These are phyloP conservation scores for Vanessa atalanta DNA, from an alignment of 1,140 invertebrate species.

Conservation along the genomic window DNA sequence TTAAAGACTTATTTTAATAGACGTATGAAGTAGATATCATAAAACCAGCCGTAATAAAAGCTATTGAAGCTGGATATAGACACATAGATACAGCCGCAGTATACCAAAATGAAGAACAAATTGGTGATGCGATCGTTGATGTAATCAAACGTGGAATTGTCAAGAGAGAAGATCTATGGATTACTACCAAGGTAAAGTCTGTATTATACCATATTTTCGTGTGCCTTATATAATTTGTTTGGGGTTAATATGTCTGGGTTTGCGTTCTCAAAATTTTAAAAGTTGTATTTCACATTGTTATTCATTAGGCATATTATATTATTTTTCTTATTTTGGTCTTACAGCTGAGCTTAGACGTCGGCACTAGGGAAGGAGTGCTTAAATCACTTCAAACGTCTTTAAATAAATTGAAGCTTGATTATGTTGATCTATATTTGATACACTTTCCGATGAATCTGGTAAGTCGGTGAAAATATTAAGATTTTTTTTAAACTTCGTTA, in stretches of 20 bases:
- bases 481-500: too few relatives aligned
- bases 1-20: background rate
- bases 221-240: too few relatives aligned
- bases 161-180: constrained; percentile 91
- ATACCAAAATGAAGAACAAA: constrained; percentile 89
- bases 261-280: too few relatives aligned
- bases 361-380: background rate
- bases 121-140: constrained; percentile 87
- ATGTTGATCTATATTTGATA: constrained; percentile 5
- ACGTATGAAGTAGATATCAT: constrained; percentile 34
- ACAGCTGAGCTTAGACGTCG: background rate
- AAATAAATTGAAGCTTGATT: background rate
- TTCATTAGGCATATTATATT: background rate
- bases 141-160: constrained; percentile 87
- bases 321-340: background rate
- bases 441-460: background rate
- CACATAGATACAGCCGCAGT: constrained; percentile 91
- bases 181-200: constrained; percentile 86
- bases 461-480: background rate
- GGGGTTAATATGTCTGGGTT: too few relatives aligned
- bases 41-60: constrained; percentile 63
- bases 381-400: background rate
- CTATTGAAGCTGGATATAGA: constrained; percentile 91
- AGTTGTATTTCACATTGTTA: too few relatives aligned
- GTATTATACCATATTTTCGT: background rate